These are phyloP conservation scores for Ammodytes marinus DNA, from an alignment of 2,113 vertebrate species.

Conservation along the genomic window DNA sequence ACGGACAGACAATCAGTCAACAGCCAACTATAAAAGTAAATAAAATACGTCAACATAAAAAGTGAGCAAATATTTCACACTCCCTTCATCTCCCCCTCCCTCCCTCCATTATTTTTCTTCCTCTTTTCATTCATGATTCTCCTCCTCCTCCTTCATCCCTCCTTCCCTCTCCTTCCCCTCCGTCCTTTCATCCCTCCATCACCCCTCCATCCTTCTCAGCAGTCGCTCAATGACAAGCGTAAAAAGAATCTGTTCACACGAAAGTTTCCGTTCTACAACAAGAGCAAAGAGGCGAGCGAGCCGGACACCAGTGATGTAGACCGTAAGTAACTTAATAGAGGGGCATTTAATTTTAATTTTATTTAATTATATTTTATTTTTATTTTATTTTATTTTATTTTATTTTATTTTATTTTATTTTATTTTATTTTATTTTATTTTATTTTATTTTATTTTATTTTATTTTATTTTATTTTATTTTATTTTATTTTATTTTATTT, in stretches of 20 bases:
- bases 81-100: constrained; percentile 84
- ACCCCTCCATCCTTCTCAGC: constrained; percentile 93
- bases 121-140: constrained; percentile 48
- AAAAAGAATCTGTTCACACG: constrained; percentile 99
- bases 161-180: constrained; percentile 64
- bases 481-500: no score
- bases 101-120: constrained; percentile 74
- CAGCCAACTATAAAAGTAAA: no score
- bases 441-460: no score
- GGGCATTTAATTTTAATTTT: no score
- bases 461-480: no score
- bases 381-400: no score
- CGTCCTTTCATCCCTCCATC: constrained; percentile 86
- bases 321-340: constrained; percentile 92
- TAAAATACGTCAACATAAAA: no score
- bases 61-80: constrained; percentile 83
- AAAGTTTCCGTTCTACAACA: constrained; percentile 99
- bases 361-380: no score
- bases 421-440: no score
- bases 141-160: constrained; percentile 91
- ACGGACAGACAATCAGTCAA: no score
- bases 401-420: no score
- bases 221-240: constrained; percentile 99
- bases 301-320: constrained; percentile 98
- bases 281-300: constrained; percentile 99